Conservation (phyloP, 2,113 vertebrate species). For the Sebastes fasciatus region DNA sequence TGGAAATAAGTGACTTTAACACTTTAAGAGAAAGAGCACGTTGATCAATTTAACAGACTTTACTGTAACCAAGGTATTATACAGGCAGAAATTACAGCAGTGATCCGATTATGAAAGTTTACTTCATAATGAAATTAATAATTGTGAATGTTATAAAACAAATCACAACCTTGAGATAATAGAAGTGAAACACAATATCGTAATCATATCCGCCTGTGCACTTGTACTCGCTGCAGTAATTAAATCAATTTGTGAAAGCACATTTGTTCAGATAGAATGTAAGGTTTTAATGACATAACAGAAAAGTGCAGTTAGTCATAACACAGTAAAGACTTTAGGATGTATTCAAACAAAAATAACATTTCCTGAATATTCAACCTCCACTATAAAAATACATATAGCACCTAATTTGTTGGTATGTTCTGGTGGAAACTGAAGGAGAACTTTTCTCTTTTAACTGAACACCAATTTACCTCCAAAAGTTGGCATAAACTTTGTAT, state of each 20-base stretch:
- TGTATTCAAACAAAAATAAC: not conserved
- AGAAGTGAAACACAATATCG: not conserved
- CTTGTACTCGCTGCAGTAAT: not conserved
- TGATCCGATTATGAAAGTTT: not conserved
- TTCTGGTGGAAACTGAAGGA: not conserved
- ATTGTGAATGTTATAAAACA: not conserved
- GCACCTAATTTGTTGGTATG: not conserved
- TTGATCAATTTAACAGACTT: not conserved
- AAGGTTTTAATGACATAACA: conserved; percentile 2
- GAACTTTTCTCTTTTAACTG: not conserved
- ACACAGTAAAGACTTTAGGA: not conserved
- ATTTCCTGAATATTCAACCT: not conserved
- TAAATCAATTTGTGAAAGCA: not conserved
- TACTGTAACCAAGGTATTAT: not conserved
- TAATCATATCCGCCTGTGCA: not conserved
- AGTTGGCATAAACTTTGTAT: not conserved
- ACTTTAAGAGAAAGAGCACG: not conserved
- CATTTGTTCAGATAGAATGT: not conserved
- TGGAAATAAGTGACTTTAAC: not conserved
- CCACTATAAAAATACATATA: not conserved
- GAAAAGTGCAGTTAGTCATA: not conserved
- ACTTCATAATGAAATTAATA: not conserved
- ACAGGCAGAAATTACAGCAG: not conserved
- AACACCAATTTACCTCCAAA: not conserved
- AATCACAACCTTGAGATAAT: not conserved